Conservation (phyloP, 2,888 invertebrate genomes). For the Amphipoea lucens region DNA sequence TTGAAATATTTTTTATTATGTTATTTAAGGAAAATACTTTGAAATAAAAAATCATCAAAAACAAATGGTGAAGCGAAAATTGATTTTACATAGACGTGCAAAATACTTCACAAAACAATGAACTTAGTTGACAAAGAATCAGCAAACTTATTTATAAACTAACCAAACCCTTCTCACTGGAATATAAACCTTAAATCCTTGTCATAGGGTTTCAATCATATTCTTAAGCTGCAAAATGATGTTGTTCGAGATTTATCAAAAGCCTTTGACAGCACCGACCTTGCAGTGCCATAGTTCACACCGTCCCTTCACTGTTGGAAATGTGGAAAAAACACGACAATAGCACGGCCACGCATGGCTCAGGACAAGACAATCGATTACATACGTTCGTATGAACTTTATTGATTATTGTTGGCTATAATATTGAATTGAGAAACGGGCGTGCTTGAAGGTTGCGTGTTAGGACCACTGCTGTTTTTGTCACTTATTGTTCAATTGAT, state of each 20-base stretch:
- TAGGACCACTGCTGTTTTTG: conserved; percentile 72
- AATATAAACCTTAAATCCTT: conserved; percentile 44
- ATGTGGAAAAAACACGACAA: conserved; percentile 88
- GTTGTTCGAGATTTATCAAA: conserved; percentile 75
- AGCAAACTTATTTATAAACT: conserved; percentile 22
- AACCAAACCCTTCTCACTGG: not conserved
- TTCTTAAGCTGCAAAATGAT: conserved; percentile 47
- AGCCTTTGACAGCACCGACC: conserved; percentile 87
- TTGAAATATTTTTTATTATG: not conserved
- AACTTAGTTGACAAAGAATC: conserved; percentile 66
- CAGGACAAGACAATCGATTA: conserved; percentile 89
- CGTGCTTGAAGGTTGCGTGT: conserved; percentile 77
- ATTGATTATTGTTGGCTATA: conserved; percentile 87
- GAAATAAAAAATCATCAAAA: conserved; percentile 10
- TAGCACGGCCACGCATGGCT: conserved; percentile 83
- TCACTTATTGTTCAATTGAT: conserved; percentile 58
- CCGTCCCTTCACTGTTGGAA: conserved; percentile 89
- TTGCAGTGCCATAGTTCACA: conserved; percentile 87
- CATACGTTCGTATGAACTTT: conserved; percentile 83
- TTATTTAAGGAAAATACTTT: not conserved
- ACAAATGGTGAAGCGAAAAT: conserved; percentile 37
- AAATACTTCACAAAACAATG: conserved; percentile 61
- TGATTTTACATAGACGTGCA: conserved; percentile 44
- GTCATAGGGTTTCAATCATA: conserved; percentile 29
- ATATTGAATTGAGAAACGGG: conserved; percentile 84